Conservation (phyloP, 2,888 invertebrate genomes). For the Pyrgus malvae region DNA sequence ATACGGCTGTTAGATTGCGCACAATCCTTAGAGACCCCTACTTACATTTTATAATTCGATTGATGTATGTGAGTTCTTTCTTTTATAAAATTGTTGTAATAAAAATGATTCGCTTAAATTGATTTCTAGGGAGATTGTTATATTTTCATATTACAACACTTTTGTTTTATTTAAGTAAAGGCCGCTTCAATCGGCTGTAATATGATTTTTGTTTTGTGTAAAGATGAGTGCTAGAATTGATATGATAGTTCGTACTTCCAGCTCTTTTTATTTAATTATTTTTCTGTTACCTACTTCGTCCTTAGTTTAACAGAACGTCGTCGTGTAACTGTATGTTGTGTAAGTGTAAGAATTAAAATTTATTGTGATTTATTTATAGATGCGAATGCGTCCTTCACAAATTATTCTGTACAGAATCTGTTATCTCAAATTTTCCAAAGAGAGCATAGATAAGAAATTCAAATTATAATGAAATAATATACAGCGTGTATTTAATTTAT, state of each 20-base stretch:
- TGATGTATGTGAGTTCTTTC: too few species aligned
- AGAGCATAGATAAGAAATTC: slow-evolving; percentile 19
- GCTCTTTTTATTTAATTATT: slow-evolving; percentile 4
- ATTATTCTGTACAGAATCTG: slow-evolving; percentile 14
- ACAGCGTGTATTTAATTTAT: slow-evolving; percentile 32
- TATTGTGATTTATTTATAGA: slow-evolving; percentile 25
- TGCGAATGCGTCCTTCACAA: slow-evolving; percentile 14
- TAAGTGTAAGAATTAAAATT: slow-evolving; percentile 16
- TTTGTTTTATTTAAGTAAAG: too few species aligned
- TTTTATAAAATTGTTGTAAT: too few species aligned
- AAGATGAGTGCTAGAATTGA: too few species aligned
- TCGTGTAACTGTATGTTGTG: slow-evolving; percentile 11
- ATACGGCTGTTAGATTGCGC: too few species aligned
- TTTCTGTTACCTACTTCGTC: slow-evolving; percentile 17
- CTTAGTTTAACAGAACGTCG: slow-evolving; percentile 12
- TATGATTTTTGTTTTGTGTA: too few species aligned
- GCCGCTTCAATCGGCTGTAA: too few species aligned
- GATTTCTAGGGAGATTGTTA: too few species aligned
- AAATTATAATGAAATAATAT: slow-evolving; percentile 6
- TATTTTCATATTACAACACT: too few species aligned
- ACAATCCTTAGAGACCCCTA: too few species aligned
- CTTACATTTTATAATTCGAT: too few species aligned
- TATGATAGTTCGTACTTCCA: background rate
- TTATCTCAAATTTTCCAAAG: slow-evolving; percentile 23
- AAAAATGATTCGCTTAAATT: too few species aligned